Percentiles rank a stretch among this genome's conserved stretches.
Conservation (phyloP, 2,113 vertebrate genomes). For the Astur gentilis region DNA sequence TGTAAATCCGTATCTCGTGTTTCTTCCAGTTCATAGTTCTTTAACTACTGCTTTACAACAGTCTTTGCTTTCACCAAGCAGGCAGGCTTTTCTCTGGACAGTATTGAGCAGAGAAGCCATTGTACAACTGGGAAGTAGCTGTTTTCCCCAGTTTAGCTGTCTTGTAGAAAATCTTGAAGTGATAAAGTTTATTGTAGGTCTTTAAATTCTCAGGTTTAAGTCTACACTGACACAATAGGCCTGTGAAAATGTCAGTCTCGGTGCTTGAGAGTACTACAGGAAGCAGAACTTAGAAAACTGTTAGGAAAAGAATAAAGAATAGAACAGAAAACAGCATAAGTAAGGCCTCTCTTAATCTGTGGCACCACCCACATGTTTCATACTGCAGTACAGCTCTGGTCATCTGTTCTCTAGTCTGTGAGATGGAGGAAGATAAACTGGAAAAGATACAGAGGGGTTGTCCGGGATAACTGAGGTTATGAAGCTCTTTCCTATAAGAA, state of each 20-base stretch:
- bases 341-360: background rate
- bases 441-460: background rate
- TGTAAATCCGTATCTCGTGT: background rate
- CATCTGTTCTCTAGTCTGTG: background rate
- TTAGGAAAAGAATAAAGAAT: background rate
- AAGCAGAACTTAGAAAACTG: background rate
- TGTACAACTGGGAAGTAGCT: background rate
- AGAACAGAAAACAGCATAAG: background rate
- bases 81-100: background rate
- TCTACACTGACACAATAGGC: background rate
- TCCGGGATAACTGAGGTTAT: background rate
- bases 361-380: background rate
- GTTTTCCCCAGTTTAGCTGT: background rate
- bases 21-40: background rate
- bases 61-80: background rate
- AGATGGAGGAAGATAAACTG: background rate
- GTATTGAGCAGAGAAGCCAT: background rate
- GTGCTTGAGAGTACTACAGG: background rate
- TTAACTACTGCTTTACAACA: background rate
- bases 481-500: background rate
- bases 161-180: background rate
- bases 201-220: background rate
- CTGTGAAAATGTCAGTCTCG: background rate
- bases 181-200: background rate
- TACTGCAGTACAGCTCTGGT: background rate